Conservation (phyloP, 2,113 vertebrate genomes). For the Rhizomys pruinosus region DNA sequence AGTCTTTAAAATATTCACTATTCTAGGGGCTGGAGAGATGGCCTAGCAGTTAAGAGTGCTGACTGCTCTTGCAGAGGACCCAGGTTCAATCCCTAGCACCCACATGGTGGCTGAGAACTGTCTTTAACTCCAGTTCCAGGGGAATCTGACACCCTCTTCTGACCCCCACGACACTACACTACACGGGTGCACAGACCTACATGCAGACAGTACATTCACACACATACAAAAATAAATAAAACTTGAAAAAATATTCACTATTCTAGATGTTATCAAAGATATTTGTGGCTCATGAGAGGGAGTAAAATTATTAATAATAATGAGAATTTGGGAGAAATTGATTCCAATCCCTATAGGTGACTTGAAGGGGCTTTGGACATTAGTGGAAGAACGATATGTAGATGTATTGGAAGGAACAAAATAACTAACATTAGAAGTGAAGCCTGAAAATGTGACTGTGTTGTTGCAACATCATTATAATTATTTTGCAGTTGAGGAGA, state of each 20-base stretch:
- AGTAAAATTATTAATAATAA: neutral
- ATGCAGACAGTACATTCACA: too few species aligned
- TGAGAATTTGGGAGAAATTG: neutral
- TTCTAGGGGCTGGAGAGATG: too few species aligned
- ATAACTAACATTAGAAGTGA: neutral
- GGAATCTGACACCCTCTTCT: too few species aligned
- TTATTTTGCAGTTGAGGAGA: neutral
- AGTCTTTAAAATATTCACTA: neutral
- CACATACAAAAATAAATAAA: too few species aligned
- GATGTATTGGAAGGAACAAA: neutral
- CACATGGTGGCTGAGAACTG: too few species aligned
- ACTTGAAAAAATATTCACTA: neutral
- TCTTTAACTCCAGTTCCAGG: too few species aligned
- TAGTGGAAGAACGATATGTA: neutral
- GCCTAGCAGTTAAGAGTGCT: too few species aligned
- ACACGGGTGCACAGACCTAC: too few species aligned
- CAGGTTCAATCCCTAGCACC: too few species aligned
- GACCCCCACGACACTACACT: too few species aligned
- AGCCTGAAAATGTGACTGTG: neutral
- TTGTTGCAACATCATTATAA: neutral
- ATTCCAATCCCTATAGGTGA: neutral
- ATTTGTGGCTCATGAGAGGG: neutral
- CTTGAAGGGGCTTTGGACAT: neutral
- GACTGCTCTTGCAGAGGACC: too few species aligned
- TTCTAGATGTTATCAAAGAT: neutral